Base-by-base conservation (phyloP, 1,140 invertebrate genomes). In the Trypoxylus dichotomus region DNA sequence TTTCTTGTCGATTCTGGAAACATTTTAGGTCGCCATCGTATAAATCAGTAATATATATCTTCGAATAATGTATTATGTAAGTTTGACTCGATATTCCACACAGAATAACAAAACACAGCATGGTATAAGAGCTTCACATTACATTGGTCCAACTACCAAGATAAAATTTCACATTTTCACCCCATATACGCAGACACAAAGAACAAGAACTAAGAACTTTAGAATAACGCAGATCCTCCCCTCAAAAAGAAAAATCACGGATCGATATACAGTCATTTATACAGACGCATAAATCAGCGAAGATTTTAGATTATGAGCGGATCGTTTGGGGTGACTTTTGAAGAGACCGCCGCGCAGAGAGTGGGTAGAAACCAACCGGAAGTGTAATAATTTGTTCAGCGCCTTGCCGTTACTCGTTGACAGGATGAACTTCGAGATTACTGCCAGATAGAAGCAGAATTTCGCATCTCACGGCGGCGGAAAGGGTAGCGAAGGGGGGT, bases 351-450 rank as follows among this genome's bases (percentile, higher is more conserved):
- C 32, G 32, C 32, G 32, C 32, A 5, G 32, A 37, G 32, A 0
- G 10, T 7, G 32, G 60, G 27, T 19, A 15, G 47, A 54, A 54
- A 37, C 32, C 47, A 24, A 19, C 7, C 72, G 72, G 72, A 74
- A 74, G 72, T 74, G 72, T 74, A 74, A 74, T 74, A 74, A 74
- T 74, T 74, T 32, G 72, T 74, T 37, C 72, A 11, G 37, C 21
- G 32, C 72, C 29, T 74, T 74, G 60, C 60, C 27, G 60, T 29
- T 24, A 21, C 72, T 37, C 72, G 72, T 74, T 43, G 29, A 74
- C 72, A 74, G 72, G 72, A 74, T 74, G 72, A 74, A 74, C 72
- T 29, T 29, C 72, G 72, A 74, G 72, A 74, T 74, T 74, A 74
- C 72, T 68, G 27, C 21, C 60, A 29, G 60, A 68, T 68, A 68